Conservation (phyloP, 2,113 vertebrate species). For the Pseudonaja textilis region DNA sequence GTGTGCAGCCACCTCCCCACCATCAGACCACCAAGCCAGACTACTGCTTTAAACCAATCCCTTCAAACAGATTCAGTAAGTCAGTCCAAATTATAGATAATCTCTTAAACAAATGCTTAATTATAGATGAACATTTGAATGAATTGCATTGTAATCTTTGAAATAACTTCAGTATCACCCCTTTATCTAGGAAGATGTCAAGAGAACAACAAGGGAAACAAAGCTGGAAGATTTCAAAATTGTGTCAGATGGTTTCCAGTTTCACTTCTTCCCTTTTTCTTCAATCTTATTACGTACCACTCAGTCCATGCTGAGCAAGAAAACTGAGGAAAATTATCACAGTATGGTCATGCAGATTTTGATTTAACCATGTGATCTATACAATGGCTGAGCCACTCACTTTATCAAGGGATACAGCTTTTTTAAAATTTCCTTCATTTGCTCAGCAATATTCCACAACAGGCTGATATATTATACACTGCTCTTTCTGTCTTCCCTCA, state of each 20-base stretch:
- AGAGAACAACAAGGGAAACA: neutral
- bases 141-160: neutral
- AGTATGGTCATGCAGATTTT: constrained; percentile 27
- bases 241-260: neutral
- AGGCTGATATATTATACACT: constrained; percentile 32
- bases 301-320: constrained; percentile 46
- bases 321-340: constrained; percentile 38
- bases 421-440: constrained; percentile 38
- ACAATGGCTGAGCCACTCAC: neutral
- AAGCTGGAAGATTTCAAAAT: neutral
- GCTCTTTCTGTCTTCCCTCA: neutral
- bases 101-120: neutral
- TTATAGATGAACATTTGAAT: neutral
- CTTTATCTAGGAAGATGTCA: neutral
- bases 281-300: constrained; percentile 31
- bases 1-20: too few relatives aligned
- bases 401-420: neutral
- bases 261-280: constrained; percentile 35
- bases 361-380: constrained; percentile 27
- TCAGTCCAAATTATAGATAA: neutral
- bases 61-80: neutral
- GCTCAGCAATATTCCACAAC: constrained; percentile 28
- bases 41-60: neutral
- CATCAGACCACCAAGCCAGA: too few relatives aligned
- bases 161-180: neutral